Base-by-base conservation (phyloP, 35 echinoderm and acorn worm genomes). In the Chiridota heheva region DNA sequence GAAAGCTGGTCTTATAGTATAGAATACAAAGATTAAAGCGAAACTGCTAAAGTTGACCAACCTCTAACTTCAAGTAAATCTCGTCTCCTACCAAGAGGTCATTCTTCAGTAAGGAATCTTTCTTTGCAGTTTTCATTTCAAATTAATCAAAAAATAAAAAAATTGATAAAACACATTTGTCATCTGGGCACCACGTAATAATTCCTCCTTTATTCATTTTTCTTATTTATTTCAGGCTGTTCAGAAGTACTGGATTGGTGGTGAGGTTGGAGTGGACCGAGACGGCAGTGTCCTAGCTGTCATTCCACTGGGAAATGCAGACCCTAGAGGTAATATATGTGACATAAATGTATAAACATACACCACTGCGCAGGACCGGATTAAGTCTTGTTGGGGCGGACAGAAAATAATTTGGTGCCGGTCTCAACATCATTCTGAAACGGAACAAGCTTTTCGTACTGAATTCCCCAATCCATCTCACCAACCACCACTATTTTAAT, bases 201-300 rank as follows among this genome's bases (percentile, higher is more conserved):
- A 25, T 55, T 17, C 7, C n/a, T 30, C n/a, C 32, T 28, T 25
- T 25, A 2, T 66, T 22, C 38, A 6, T 31, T 16, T 57, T 77
- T 77, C 48, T 13, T 76, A n/a, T n/a, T n/a, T n/a, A n/a, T 58
- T 58, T 29, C 47, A 77, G 73, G 73, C 60, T 15, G 73, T 77
- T 29, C 47, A 77, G 48, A 77, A 77, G 55, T 77, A 32, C 43
- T 77, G 73, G 73, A 55, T 77, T 34, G 73, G 73, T 22, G 73
- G 73, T 40, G 73, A 77, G 60, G 48, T 77, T 22, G 73, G 73
- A 32, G 18, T 16, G 24, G 73, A 77, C 34, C n/a, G 48, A 20
- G 73, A 77, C 6, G 73, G 73, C 7, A 46, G 60, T 58, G 38
- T 77, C 48, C 34, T 55, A 15, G n/a, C 60, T 26, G 48, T 77